These are phyloP conservation scores for Gallinago nigripennis DNA, from an alignment of 2,797 vertebrate genomes.

Conservation along the genomic window DNA sequence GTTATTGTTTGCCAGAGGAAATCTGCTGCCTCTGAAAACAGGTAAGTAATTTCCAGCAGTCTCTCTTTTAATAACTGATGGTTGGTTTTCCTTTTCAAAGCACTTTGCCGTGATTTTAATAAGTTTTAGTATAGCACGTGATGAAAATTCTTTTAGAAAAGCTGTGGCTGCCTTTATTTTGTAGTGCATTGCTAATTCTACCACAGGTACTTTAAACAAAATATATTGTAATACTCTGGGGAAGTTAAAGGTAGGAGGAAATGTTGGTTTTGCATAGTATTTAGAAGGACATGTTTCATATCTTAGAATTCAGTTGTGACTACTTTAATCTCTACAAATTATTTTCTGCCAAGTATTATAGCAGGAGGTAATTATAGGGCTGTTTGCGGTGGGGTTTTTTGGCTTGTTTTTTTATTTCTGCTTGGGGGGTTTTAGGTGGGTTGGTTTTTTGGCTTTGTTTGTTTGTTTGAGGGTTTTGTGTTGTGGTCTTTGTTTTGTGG, in stretches of 20 bases:
- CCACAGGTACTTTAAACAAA: neutral
- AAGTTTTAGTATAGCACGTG: rapidly evolving
- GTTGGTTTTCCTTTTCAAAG: neutral
- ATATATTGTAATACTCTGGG: neutral
- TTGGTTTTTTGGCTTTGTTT: neutral
- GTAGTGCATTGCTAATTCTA: neutral
- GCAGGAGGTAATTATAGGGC: neutral
- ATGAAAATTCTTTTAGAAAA: neutral
- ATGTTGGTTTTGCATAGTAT: neutral
- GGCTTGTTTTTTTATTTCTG: neutral
- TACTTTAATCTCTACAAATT: neutral
- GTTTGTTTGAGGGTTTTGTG: neutral
- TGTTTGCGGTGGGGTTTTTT: neutral
- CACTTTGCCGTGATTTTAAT: neutral
- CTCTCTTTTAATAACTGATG: rapidly evolving
- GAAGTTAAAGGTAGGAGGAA: neutral
- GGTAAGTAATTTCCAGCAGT: constrained; percentile 71
- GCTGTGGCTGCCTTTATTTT: neutral
- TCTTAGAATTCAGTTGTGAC: neutral
- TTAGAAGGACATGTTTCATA: neutral
- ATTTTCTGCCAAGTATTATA: neutral
- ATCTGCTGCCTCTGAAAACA: constrained; percentile 74
- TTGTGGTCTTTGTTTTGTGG: neutral
- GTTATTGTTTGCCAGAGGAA: constrained; percentile 87
- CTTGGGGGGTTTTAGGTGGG: rapidly evolving